phyloP scores from a whole-genome alignment of 2,888 invertebrate species.

The Drosophila rellima region DNA sequence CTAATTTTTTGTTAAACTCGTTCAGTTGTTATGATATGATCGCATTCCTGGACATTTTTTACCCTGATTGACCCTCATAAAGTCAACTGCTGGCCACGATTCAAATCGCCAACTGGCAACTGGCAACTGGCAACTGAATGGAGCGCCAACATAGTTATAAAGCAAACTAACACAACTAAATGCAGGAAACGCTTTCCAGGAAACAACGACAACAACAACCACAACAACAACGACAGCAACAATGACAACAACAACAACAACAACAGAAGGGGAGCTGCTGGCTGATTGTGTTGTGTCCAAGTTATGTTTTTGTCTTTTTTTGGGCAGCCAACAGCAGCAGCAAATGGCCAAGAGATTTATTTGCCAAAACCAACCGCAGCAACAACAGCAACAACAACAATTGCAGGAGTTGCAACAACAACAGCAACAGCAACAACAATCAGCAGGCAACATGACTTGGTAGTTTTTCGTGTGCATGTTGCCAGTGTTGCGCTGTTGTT shows the following conservation, averaged over 20 bases:
- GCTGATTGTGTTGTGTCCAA: slow-evolving; percentile 76
- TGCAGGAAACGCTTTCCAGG: slow-evolving; percentile 80
- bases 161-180: slow-evolving; percentile 65
- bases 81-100: slow-evolving; percentile 70
- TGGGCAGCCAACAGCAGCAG: slow-evolving; percentile 56
- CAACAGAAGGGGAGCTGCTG: slow-evolving; percentile 37
- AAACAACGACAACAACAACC: slow-evolving; percentile 60
- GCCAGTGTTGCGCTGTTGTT: slow-evolving; percentile 61
- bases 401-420: slow-evolving; percentile 39
- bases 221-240: slow-evolving; percentile 25
- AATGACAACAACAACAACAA: slow-evolving; percentile 27
- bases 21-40: slow-evolving; percentile 30
- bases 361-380: slow-evolving; percentile 45
- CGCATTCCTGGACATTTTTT: slow-evolving; percentile 48
- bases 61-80: slow-evolving; percentile 78
- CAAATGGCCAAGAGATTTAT: slow-evolving; percentile 74
- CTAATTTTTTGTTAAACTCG: slow-evolving; percentile 6
- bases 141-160: slow-evolving; percentile 75
- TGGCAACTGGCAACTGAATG: slow-evolving; percentile 14
- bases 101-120: slow-evolving; percentile 53
- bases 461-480: slow-evolving; percentile 76
- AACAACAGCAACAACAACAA: slow-evolving; percentile 44
- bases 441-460: slow-evolving; percentile 74
- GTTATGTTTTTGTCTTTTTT: slow-evolving; percentile 45
- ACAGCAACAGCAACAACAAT: slow-evolving; percentile 34